A percentile compares a stretch with the other conserved stretches of the same genome.
Conservation (phyloP, 1,140 invertebrate genomes). For the Holcopasites calliopsidis region DNA sequence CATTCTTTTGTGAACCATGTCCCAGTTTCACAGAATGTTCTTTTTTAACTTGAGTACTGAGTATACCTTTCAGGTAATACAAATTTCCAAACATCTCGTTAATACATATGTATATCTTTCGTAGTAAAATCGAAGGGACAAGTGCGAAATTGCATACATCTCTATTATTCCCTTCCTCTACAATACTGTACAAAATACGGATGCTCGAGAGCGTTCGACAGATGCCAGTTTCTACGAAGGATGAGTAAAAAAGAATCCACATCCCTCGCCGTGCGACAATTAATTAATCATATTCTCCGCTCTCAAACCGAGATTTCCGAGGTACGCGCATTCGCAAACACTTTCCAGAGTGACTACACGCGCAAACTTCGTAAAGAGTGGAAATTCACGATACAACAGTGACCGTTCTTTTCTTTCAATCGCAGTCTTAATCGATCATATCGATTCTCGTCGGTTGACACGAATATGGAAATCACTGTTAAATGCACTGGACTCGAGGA, state of each 20-base stretch:
- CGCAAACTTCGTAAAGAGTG: neutral
- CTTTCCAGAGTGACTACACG: neutral
- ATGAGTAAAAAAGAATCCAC: neutral
- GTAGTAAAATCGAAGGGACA: conserved; percentile 5
- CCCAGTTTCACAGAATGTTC: neutral
- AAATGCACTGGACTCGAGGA: conserved; percentile 42
- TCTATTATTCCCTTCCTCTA: conserved; percentile 10
- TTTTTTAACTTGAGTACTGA: neutral
- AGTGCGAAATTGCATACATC: conserved; percentile 24
- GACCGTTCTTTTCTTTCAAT: neutral
- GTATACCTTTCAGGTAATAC: conserved; percentile 7
- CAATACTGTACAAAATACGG: conserved; percentile 45
- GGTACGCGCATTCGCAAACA: neutral
- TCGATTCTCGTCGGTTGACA: neutral
- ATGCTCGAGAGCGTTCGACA: neutral
- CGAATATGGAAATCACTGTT: conserved; percentile 21
- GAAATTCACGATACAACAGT: neutral
- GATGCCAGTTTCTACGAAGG: neutral
- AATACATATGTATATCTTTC: neutral
- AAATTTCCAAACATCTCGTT: neutral
- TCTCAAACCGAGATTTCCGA: neutral
- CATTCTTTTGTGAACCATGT: neutral
- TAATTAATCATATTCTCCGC: neutral
- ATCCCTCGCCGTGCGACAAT: neutral
- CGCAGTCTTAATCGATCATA: conserved; percentile 11